Base-by-base conservation (phyloP, 2,888 invertebrate species). In the Apeira syringaria region DNA sequence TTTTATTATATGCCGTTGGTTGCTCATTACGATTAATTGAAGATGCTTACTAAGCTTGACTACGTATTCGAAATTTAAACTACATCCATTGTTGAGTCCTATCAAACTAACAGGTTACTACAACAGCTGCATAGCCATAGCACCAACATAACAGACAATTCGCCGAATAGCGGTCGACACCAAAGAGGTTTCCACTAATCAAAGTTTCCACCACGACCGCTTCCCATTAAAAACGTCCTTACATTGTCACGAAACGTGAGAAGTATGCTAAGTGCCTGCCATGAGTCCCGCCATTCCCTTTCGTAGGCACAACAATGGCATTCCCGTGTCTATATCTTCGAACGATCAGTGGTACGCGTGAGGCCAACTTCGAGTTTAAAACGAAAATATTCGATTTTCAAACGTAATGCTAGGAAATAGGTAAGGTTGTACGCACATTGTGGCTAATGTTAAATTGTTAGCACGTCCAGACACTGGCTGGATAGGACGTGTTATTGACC, bases 141-240 rank as follows among this genome's bases (percentile, higher is more conserved):
- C 2, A 12, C 13, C 28, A 7, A 20, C 12, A 7, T 25, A 35
- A 36, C 33, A 35, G 39, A 30, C 27, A 32, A 35, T 47, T 35
- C 47, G 1, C 12, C 25, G 35, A 41, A 49, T 44, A 42, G 53
- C 49, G 53, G 53, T 47, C 38, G 30, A 42, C 48, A 52, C 47
- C 46, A 53, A 53, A 49, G 49, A 31, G 27, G 32, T 36, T 45
- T 40, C 31, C 25, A 37, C 25, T 44, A 36, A 49, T 52, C 50
- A 44, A 47, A 29, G 11, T 33, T 33, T 44, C 33, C 44, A 26
- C 32, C 20, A 30, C 27, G 33, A 42, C 46, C 47, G 47, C 37
- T 47, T 50, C 54, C 53, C 50, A 52, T 49, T 50, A 52, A 38
- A 59, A 43, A 42, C 46, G 40, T 52, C 46, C 46, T 41, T 52